Evolutionary conservation across 2,797 vertebrate species (phyloP).

Genomic region (Sebastes dallii): DNA sequence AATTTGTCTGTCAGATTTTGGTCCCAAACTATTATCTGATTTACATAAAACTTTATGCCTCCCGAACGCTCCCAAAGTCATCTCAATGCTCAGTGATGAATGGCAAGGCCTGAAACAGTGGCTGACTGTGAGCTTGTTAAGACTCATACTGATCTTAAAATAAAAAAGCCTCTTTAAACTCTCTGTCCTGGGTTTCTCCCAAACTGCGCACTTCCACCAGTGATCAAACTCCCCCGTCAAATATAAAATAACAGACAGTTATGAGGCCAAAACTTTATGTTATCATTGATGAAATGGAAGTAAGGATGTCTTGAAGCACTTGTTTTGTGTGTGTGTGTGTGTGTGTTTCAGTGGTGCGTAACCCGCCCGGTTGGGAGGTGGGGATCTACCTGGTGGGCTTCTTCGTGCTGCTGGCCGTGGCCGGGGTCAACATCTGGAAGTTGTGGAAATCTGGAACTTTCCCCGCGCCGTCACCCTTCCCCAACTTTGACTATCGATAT

Average conservation of each 20-base stretch:
- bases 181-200: neutral
- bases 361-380: conserved; percentile 92
- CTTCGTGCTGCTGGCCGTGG: conserved; percentile 86
- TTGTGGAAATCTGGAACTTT: conserved; percentile 94
- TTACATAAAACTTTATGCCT: conserved; percentile 11
- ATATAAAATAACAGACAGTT: neutral
- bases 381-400: conserved; percentile 92
- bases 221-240: neutral
- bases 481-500: conserved; percentile 97
- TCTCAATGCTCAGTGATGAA: neutral
- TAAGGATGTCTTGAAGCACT: neutral
- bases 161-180: neutral
- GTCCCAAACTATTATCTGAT: conserved; percentile 23
- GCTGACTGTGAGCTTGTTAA: conserved; percentile 16
- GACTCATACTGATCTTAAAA: neutral
- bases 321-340: neutral
- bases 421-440: conserved; percentile 94
- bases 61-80: neutral
- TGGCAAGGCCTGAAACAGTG: neutral
- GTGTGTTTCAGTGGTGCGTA: conserved; percentile 85
- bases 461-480: conserved; percentile 93
- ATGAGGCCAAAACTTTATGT: neutral
- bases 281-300: neutral
- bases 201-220: neutral
- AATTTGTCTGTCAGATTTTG: conserved; percentile 12